Percentiles rank a stretch among this genome's conserved stretches.
phyloP scores from a whole-genome alignment of 35 echinoderm and acorn worm species.

The Patiria miniata region DNA sequence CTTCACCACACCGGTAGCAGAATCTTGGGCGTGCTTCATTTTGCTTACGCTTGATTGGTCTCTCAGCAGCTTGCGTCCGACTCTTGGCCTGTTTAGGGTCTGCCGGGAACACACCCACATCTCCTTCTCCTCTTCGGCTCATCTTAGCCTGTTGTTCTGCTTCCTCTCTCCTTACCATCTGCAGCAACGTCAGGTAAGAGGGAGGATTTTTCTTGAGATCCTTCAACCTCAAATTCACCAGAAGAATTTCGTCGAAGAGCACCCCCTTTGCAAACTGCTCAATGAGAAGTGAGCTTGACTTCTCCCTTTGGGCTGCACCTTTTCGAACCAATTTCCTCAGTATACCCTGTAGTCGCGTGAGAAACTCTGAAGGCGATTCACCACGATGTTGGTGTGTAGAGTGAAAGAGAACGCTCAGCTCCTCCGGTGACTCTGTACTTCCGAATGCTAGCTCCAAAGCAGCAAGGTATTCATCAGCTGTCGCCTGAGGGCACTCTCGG shows the following conservation, averaged over 20 bases:
- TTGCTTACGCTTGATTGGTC: background rate
- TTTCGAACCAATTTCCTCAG: slow-evolving; percentile 31
- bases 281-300: background rate
- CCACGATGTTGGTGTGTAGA: slow-evolving; percentile 20
- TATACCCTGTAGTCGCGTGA: slow-evolving; percentile 20
- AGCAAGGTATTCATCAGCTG: slow-evolving; percentile 29
- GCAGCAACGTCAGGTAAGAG: slow-evolving; percentile 35
- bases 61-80: no score
- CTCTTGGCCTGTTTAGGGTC: background rate
- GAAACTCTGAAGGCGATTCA: slow-evolving; percentile 37
- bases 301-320: background rate
- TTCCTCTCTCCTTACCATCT: slow-evolving; percentile 34
- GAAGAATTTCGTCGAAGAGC: slow-evolving; percentile 51
- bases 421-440: slow-evolving; percentile 11
- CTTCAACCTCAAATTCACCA: slow-evolving; percentile 50
- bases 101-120: background rate
- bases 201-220: slow-evolving; percentile 34
- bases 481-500: slow-evolving; percentile 25
- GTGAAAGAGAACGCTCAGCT: background rate
- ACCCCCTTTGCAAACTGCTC: slow-evolving; percentile 49
- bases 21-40: slow-evolving; percentile 32
- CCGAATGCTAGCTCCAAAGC: slow-evolving; percentile 50
- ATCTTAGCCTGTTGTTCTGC: slow-evolving; percentile 26
- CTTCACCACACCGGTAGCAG: slow-evolving; percentile 64
- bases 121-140: background rate